Evolutionary conservation across 2,113 vertebrate species (phyloP).

Genomic region (Myanophis thanlyinensis): DNA sequence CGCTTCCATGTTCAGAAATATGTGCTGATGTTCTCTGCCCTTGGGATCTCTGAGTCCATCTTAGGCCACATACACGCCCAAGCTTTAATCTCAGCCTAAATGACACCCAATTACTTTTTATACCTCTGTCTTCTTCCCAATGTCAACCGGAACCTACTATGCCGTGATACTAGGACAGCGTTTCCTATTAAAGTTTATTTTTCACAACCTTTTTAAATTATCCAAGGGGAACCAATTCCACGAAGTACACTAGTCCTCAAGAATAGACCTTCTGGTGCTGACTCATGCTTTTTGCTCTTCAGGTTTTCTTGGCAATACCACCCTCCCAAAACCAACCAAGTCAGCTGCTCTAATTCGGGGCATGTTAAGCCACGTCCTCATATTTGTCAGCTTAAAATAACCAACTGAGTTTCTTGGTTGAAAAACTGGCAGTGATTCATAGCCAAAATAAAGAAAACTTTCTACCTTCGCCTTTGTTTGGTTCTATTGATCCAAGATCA

Average conservation of each 20-base stretch:
- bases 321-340: not conserved
- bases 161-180: not conserved
- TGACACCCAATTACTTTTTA: constrained; percentile 7
- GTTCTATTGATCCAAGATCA: too few species aligned
- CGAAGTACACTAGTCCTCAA: not conserved
- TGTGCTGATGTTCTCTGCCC: constrained; percentile 2
- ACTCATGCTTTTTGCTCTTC: not conserved
- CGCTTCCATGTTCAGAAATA: not conserved
- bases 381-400: not conserved
- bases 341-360: not conserved
- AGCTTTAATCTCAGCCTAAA: not conserved
- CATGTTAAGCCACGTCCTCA: not conserved
- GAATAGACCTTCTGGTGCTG: not conserved
- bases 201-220: not conserved
- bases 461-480: too few species aligned
- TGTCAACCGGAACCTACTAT: not conserved
- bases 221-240: not conserved
- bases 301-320: not conserved
- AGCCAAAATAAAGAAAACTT: not conserved
- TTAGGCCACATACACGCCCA: constrained; percentile 9
- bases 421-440: not conserved
- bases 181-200: not conserved
- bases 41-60: constrained; percentile 11
- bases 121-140: constrained; percentile 23
- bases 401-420: not conserved